Evolutionary conservation across 2,113 vertebrate species (phyloP), one percentile per base, ranked within the genome.

Genomic region (Hypomesus transpacificus): DNA sequence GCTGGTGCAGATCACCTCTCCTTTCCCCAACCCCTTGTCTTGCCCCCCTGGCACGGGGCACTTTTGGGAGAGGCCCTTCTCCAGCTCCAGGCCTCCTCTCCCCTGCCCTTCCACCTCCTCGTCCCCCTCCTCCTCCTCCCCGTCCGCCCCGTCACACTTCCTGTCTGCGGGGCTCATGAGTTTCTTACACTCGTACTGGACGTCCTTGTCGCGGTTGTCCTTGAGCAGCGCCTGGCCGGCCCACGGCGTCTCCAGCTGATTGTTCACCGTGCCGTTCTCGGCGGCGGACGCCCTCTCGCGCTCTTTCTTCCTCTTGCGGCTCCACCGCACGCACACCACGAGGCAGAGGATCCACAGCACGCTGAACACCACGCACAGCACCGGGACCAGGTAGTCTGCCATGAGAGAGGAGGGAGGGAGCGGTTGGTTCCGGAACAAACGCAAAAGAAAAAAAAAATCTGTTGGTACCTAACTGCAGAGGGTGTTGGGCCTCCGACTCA

Each of bases 301-400:
- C 76, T 93, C 94, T 95, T 97, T 97, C 93, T 95, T 94, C 75
- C 96, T 93, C 78, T 96, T 96, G 61, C 94, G 92, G 3, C 91
- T 96, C 96, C 96, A 98, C 93, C 95, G 96, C 9, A 97, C 87
- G 0, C 95, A 98, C 54, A 97, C 86, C 16, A 90, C 91, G 61
- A 94, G 91, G 51, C 97, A 98, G 71, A 91, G 92, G 84, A 96
- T 86, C 91, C 96, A 98, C 11, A 98, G 92, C 79, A 94, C 67
- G n/a, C 92, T 90, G 89, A 96, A 98, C 26, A 95, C 87, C 0
- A 77, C 89, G 14, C 94, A 94, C 71, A 98, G 91, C 77, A 94
- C 85, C 0, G 94, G 94, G 53, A 97, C 92, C 86, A 98, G 90
- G 84, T 94, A 94, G 68, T 91, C 96, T 99, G 39, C n/a, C 0